Conservation (phyloP, 2,888 invertebrate genomes). For the Volucella inflata region DNA sequence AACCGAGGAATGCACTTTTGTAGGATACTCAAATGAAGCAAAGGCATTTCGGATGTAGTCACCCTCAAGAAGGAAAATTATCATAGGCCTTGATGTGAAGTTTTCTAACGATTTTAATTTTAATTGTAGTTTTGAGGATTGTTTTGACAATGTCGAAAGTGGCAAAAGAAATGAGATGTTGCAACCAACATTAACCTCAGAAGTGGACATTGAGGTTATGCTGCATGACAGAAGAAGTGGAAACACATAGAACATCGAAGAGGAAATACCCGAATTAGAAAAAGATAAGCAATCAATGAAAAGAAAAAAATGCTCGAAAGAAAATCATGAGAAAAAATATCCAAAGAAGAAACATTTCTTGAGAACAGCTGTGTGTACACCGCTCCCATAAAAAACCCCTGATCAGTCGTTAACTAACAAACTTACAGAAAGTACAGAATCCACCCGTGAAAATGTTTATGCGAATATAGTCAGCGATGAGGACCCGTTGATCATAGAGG, state of each 20-base stretch:
- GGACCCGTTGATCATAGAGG: too few species aligned
- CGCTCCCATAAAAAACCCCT: too few species aligned
- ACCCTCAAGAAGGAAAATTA: slow-evolving; percentile 4
- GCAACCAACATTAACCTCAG: too few species aligned
- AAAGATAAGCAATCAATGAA: background rate
- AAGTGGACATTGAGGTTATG: too few species aligned
- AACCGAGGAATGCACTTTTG: too few species aligned
- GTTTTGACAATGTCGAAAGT: too few species aligned
- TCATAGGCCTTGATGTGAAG: slow-evolving; percentile 31
- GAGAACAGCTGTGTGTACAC: background rate
- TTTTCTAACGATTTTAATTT: slow-evolving; percentile 26
- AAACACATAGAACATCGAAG: background rate
- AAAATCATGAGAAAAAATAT: too few species aligned
- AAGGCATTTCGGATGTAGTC: slow-evolving; percentile 31
- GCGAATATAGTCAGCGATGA: background rate
- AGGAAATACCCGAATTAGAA: background rate
- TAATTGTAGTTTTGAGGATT: background rate
- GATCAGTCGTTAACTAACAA: too few species aligned
- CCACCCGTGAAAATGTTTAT: background rate
- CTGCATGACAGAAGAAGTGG: background rate
- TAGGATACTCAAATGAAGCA: slow-evolving; percentile 29
- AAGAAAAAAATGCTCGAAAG: too few species aligned
- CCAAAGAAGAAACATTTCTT: too few species aligned
- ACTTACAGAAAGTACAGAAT: background rate
- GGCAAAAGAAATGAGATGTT: too few species aligned